Base-by-base conservation (phyloP, 2,888 invertebrate species). In the Nymphalis polychloros region DNA sequence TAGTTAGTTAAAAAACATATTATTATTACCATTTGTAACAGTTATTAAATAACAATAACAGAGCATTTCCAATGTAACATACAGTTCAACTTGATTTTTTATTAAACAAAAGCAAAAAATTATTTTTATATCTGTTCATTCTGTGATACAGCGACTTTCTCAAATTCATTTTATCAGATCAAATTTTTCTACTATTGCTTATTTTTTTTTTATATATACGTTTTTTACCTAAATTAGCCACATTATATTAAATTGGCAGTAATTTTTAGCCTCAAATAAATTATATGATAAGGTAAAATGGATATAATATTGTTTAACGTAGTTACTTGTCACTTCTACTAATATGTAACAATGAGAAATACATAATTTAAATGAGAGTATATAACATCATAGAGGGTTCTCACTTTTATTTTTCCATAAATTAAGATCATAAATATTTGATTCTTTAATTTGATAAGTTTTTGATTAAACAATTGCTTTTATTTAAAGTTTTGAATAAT, bases 41-140 rank as follows among this genome's bases (percentile, higher is more conserved):
- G 49, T 61, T 49, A 49, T 31, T 27, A 23, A 60, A 27, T 49
- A 61, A 61, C 27, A 61, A 31, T 20, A 31, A 60, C 23, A 31
- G n/a, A 27, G 19, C 19, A 49, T n/a, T 49, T 31, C 19, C n/a
- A 49, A 27, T 46, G n/a, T 13, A 49, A 48, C 13, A 20, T 16
- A 53, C n/a, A 53, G 16, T 16, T 53, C 7, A 53, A 16, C 53
- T 23, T 27, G 20, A 16, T 41, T 31, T 35, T n/a, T 55, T n/a
- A 13, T 31, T 19, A 23, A 52, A 23, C 23, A 20, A 50, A 50
- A 20, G 27, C 20, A 10, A 50, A 19, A 48, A 50, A 50, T 1
- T 20, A 20, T 20, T 20, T 1, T 50, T 20, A 50, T 23, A 23
- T 10, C 23, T 23, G 8, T 16, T 27, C 13, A 31, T 17, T 27